Base-by-base conservation (phyloP, 2,888 invertebrate genomes). In the Orchesellides sinensis region DNA sequence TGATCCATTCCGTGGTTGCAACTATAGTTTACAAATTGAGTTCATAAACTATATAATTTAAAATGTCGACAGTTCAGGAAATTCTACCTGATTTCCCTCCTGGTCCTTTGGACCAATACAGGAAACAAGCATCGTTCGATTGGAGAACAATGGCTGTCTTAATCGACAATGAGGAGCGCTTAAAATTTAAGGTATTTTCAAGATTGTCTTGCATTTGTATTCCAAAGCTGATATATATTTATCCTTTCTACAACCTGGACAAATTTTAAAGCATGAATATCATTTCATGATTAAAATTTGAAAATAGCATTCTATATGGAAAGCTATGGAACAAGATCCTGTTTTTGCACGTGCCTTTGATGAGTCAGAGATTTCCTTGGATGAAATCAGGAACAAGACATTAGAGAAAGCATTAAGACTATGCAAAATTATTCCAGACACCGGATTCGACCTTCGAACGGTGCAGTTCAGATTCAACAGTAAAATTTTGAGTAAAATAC, bases 131-230 rank as follows among this genome's bases (percentile, higher is more conserved):
- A 0, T 93, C 94, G 17, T 97, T 98, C 89, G 93, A 96, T 89
- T 97, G 97, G 96, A 96, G 96, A 90, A 92, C 93, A 84, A 92
- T 98, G 90, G 95, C 94, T 89, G 89, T 95, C 49, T 92, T 95
- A 72, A 91, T 97, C 83, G 96, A 96, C 90, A 95, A 94, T 85
- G 94, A 94, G 89, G 94, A 95, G 65, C 91, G 93, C 83, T 90
- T 97, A 32, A 92, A 93, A 89, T 92, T 94, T 83, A 96, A 96
- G 93, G 97, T 96, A 19, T n/a, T n/a, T 17, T 14, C 45, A 6
- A 69, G 17, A 29, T 47, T 29, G 21, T 32, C 8, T 25, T 40
- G 40, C 3, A 12, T 35, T 6, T 45, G 3, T 17, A 23, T 40
- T 47, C 10, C 25, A 56, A 45, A 17, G n/a, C 23, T 23, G 32